Conservation (phyloP, 2,113 vertebrate species). For the Eptesicus fuscus region DNA sequence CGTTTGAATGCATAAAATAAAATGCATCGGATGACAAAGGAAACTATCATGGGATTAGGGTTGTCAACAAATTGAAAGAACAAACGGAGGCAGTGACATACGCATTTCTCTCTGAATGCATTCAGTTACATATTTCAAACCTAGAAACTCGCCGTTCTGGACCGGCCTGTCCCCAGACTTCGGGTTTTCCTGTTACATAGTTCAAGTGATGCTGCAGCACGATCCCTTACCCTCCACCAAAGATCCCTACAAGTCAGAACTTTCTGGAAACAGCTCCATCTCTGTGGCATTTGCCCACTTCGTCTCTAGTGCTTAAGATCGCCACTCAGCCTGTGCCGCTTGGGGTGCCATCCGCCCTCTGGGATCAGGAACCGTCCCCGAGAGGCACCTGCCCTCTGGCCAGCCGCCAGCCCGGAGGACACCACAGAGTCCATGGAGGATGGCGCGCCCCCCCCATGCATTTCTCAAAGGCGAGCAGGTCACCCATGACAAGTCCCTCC, state of each 20-base stretch:
- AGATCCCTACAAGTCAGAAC: background rate
- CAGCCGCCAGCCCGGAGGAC: background rate
- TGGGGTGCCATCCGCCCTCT: background rate
- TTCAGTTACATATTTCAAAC: background rate
- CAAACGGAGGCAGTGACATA: background rate
- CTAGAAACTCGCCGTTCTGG: background rate
- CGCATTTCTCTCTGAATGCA: background rate
- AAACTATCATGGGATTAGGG: background rate
- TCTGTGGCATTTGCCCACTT: background rate
- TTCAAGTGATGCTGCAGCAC: background rate
- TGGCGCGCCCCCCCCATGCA: accelerated
- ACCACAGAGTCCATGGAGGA: accelerated
- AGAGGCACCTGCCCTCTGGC: background rate
- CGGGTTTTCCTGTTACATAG: background rate
- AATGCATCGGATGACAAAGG: background rate
- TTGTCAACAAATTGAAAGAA: background rate
- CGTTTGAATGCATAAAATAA: background rate
- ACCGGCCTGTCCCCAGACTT: background rate
- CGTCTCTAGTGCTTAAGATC: background rate
- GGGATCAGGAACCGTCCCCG: background rate
- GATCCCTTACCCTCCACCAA: background rate
- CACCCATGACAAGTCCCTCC: background rate
- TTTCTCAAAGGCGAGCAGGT: background rate
- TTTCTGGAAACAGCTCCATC: background rate
- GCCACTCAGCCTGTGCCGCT: background rate